Conservation (phyloP, 2,888 invertebrate genomes). For the Metopia argyrocephala region DNA sequence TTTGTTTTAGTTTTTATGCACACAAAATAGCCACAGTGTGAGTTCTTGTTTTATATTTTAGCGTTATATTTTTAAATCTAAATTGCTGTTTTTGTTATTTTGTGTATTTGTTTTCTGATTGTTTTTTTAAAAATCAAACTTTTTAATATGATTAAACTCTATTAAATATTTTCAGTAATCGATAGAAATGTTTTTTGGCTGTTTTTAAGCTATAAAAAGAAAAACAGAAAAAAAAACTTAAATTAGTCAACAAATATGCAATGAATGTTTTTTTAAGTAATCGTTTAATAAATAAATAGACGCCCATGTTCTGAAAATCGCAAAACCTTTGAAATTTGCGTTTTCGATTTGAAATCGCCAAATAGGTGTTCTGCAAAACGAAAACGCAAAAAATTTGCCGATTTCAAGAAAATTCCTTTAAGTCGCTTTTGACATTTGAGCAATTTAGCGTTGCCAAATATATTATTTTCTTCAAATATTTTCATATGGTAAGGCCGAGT, state of each 20-base stretch:
- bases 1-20: slow-evolving; percentile 17
- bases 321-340: too few species aligned
- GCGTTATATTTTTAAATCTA: slow-evolving; percentile 26
- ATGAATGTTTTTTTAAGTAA: too few species aligned
- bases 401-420: too few species aligned
- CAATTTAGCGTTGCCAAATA: neutral
- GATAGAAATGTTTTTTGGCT: neutral
- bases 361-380: too few species aligned
- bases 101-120: neutral
- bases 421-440: neutral
- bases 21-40: neutral
- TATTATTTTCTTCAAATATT: too few species aligned
- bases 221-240: neutral
- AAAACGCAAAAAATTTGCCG: too few species aligned
- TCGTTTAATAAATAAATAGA: too few species aligned
- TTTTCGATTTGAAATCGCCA: too few species aligned
- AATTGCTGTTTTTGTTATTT: neutral
- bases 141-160: slow-evolving; percentile 31
- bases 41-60: slow-evolving; percentile 36
- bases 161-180: slow-evolving; percentile 12
- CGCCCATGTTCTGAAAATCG: too few species aligned
- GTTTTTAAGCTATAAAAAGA: slow-evolving; percentile 33
- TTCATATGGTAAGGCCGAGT: too few species aligned
- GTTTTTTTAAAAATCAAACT: slow-evolving; percentile 2
- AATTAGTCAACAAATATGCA: too few species aligned